Base-by-base conservation (phyloP, 2,797 vertebrate genomes). In the Chromobotia macracanthus region DNA sequence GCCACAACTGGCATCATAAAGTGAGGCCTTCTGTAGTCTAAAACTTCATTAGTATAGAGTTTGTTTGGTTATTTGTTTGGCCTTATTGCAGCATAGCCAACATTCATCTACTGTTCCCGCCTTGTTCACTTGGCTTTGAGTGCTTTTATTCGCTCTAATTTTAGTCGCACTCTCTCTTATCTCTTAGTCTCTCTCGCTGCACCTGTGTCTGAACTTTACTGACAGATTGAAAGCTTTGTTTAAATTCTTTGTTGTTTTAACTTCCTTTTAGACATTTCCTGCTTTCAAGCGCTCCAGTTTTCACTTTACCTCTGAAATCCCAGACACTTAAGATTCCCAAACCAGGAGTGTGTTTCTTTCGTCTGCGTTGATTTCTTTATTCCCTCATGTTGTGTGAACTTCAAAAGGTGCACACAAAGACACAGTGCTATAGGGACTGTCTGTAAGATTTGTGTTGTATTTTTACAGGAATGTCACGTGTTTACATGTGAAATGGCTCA, bases 361-460 rank as follows among this genome's bases (percentile, higher is more conserved):
- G 58, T 48, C 70, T 23, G 72, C 51, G 77, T 78, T 86, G 83
- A 86, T 83, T 86, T 86, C 48, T 72, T 87, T 86, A 73, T 77
- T 80, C 73, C 61, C 77, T 80, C 58, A 68, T 64, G 77, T 84
- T 19, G 51, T 86, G 84, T 80, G 78, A 87, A 87, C 89, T 89
- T 92, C 88, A 92, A 90, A 91, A 70, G 86, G 75, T 80, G 75
- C 75, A 77, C 58, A 55, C 80, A 81, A 79, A 77, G 80, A 72
- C 80, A 78, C 83, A 81, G 86, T 84, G 83, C 80, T 31, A 5
- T 31, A 5, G 31, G 3, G 31, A 31, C 74, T 56, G 50, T 74
- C 21, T 41, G 38, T n/a, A n/a, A n/a, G n/a, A n/a, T n/a, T 67
- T 58, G 5, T 35, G 10, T 25, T 41, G 31, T n/a, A 23, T 38